Base-by-base conservation (phyloP, 2,797 vertebrate species). In the Scleropages formosus region DNA sequence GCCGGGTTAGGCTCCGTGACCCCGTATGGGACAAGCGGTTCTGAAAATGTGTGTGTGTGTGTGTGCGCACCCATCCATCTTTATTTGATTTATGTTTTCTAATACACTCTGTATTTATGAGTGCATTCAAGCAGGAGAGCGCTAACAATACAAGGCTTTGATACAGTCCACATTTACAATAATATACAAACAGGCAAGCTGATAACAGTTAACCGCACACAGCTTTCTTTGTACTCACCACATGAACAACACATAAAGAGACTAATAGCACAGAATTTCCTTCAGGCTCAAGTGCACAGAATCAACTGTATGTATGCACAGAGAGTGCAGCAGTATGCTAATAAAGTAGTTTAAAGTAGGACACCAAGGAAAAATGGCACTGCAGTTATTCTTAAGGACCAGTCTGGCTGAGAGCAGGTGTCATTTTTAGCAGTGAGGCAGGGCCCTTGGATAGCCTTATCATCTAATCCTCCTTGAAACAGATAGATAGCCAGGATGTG, bases 321-420 rank as follows among this genome's bases (percentile, higher is more conserved):
- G 68, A 71, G 53, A 51, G 13, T 56, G 68, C 68, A 31, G 49
- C 51, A n/a, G 53, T 75, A 15, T 75, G 60, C 58, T 46, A 60
- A 20, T 68, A 69, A 53, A 8, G 13, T 4, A 4, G 71, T 18
- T 46, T 44, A 22, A 72, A 72, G 56, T 72, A 61, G 71, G 71
- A 46, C 71, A 72, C 39, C 6, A 22, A 12, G 62, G 58, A 61
- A 72, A 39, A 60, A 61, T 67, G 64, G 60, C 24, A 16, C 26
- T 51, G 68, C 51, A 18, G 26, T 72, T 1, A 72, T 60, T 60
- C 16, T 72, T 61, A 44, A 61, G 56, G 53, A 31, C 26, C 58
- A 3, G 56, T 56, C 2, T 44, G 71, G 58, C 58, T 72, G 58
- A 39, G 68, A 58, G 51, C 49, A 71, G 72, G 16, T 74, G 73